A percentile compares a stretch with the other conserved stretches of the same genome.
Conservation (phyloP, 1,140 invertebrate species). For the Orchestia grillus region DNA sequence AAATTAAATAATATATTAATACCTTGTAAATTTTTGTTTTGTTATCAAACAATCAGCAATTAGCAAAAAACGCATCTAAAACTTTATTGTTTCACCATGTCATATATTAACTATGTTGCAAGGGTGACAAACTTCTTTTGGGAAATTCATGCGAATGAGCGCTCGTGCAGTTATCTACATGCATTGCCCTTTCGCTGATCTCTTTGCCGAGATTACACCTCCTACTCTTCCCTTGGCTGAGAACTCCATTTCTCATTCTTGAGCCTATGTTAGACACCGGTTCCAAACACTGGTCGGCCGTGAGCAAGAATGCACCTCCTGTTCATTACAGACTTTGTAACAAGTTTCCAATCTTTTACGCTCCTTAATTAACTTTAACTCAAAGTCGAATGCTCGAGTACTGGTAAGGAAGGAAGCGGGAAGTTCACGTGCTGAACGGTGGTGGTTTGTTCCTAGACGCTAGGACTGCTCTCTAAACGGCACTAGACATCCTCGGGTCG, state of each 20-base stretch:
- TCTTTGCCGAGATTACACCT: background rate
- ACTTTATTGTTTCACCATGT: background rate
- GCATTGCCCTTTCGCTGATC: background rate
- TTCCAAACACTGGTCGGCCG: conserved; percentile 12
- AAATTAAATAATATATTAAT: no score
- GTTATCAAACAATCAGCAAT: no score
- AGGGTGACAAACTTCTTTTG: background rate
- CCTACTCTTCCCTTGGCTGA: background rate
- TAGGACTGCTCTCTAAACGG: background rate
- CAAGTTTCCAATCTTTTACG: conserved; percentile 41
- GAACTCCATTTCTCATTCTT: background rate
- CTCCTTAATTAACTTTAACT: conserved; percentile 45
- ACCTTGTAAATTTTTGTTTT: no score
- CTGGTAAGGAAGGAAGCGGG: conserved; percentile 25
- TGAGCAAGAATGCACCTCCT: conserved; percentile 35
- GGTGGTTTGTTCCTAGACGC: background rate
- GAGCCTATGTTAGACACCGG: background rate
- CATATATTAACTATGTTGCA: background rate
- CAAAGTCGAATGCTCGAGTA: conserved; percentile 45
- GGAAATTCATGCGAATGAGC: background rate
- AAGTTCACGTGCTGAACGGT: background rate
- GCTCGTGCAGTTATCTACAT: background rate
- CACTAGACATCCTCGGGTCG: background rate
- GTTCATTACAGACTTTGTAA: conserved; percentile 45
- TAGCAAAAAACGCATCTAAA: background rate